Conservation (phyloP, 2,113 vertebrate genomes). For the Pseudopipra pipra region DNA sequence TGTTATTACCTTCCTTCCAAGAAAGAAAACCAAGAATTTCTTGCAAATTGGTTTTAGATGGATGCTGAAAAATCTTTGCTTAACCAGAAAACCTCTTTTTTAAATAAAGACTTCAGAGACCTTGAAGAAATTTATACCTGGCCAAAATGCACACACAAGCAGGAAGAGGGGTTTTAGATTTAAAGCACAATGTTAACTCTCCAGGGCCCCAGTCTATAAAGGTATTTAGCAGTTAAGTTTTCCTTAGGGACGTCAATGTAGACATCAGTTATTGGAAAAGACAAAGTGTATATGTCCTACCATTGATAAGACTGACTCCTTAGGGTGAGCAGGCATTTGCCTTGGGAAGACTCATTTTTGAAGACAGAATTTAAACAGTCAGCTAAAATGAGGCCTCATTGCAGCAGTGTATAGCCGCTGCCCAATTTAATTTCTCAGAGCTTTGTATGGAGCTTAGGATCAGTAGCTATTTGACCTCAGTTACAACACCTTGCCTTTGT, state of each 20-base stretch:
- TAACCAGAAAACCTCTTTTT: slow-evolving; percentile 18
- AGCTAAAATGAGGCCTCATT: neutral
- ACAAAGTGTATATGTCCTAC: neutral
- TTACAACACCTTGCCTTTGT: neutral
- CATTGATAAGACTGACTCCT: neutral
- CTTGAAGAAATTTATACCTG: neutral
- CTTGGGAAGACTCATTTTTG: neutral
- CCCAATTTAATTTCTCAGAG: neutral
- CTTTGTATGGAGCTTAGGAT: neutral
- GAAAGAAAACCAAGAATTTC: neutral
- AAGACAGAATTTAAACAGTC: neutral
- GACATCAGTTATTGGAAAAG: neutral
- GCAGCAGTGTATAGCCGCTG: neutral
- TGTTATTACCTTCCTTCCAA: slow-evolving; percentile 7
- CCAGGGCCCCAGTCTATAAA: neutral
- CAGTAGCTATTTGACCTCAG: neutral
- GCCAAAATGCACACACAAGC: neutral
- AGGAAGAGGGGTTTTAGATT: neutral
- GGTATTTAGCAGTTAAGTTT: neutral
- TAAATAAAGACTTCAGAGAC: slow-evolving; percentile 34
- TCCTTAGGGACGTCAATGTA: neutral
- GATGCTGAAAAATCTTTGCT: slow-evolving; percentile 38
- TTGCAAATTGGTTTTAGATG: neutral
- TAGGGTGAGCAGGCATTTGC: neutral
- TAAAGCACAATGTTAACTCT: neutral